Base-by-base conservation (phyloP, 1,140 invertebrate genomes). In the Coboldia fuscipes region DNA sequence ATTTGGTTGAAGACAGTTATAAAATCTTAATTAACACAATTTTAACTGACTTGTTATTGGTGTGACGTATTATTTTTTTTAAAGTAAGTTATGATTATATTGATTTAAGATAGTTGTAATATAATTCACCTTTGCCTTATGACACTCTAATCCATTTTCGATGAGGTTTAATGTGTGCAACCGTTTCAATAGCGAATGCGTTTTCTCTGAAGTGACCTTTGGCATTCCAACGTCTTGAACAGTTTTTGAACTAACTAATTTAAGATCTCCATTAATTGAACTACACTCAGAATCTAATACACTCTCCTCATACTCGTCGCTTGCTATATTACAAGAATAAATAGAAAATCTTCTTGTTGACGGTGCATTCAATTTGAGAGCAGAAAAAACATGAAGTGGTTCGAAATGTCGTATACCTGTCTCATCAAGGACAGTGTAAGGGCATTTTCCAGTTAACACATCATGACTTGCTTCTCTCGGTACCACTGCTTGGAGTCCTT, bases 351-450 rank as follows among this genome's bases (percentile, higher is more conserved):
- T 54, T 50, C 71, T 65, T 3, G 67, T 61, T 3, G 62, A 61
- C 3, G 66, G 66, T 40, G 68, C 65, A 39, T 68, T 70, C 6
- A 77, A 47, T 36, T 68, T 68, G 30, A 80, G 48, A 1, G 72
- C 72, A 8, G 68, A 68, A 42, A 77, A 72, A 7, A 75, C 74
- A 41, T 78, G 70, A 29, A 79, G 47, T 1, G 77, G 75, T 45
- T 80, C 75, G 46, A 82, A 80, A 50, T 74, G 70, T 35, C 66
- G 68, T 17, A 81, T 66, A 15, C 79, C 78, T 40, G 65, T 67
- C 48, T 82, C 76, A 45, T 81, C 77, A 0, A 83, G 57, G 3
- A 82, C 65, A 3, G 73, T 71, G 41, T 81, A 83, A 3, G 75
- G 65, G 2, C 79, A 67, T 51, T 77, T 61, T 12, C 79, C 79